Conservation (phyloP, 2,797 vertebrate genomes). For the Phrynocephalus forsythii region DNA sequence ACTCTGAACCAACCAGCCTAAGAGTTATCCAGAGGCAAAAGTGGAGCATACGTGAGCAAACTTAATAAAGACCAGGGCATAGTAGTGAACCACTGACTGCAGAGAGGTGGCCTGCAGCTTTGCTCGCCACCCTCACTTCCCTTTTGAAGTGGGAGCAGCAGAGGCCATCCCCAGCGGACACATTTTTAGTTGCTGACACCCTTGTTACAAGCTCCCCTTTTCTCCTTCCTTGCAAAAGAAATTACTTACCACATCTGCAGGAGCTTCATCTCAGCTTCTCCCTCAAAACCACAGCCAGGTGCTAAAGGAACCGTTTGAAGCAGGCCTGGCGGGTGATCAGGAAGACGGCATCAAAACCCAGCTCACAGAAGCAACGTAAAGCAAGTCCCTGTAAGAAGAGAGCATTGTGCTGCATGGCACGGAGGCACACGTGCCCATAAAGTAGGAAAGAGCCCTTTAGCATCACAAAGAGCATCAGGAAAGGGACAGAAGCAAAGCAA, state of each 20-base stretch:
- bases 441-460: not conserved
- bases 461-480: not conserved
- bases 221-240: not conserved
- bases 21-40: not conserved
- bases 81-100: not conserved
- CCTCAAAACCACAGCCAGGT: slow-evolving; percentile 43
- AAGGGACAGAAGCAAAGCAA: not conserved
- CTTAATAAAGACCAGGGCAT: not conserved
- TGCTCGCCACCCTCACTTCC: not conserved
- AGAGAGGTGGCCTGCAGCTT: not conserved
- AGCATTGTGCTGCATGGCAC: too few species aligned
- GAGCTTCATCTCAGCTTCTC: slow-evolving; percentile 44
- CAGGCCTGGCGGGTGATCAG: fast-evolving
- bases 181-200: not conserved
- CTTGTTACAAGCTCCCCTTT: not conserved
- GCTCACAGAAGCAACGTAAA: not conserved
- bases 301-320: not conserved
- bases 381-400: not conserved
- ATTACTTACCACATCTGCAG: slow-evolving; percentile 66
- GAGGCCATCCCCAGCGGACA: not conserved
- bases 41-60: not conserved
- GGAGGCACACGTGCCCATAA: not conserved
- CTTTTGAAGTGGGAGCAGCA: not conserved
- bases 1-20: too few species aligned
- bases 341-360: slow-evolving; percentile 33